Base-by-base conservation (phyloP, 1,140 invertebrate genomes). In the Homarus americanus region DNA sequence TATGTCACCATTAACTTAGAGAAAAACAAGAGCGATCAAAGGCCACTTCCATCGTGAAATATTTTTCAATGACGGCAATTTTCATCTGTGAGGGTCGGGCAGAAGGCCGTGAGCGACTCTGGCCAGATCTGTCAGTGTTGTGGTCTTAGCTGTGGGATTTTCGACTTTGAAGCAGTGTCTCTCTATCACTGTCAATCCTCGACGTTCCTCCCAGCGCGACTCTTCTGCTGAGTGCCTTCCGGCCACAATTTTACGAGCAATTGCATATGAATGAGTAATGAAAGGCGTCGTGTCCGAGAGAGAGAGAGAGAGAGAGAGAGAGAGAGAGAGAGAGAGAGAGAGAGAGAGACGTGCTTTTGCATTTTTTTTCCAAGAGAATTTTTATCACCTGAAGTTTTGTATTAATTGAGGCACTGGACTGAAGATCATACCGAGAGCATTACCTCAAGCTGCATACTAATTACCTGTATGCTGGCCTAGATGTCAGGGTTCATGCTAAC, bases 201-300 rank as follows among this genome's bases (percentile, higher is more conserved):
- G 2, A 34, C n/a, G 32, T 69, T 40, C 36, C 17, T 34, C 36
- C 63, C 63, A 9, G 28, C 63, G 58, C 58, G 63, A 83, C 82
- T 83, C 53, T 69, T 83, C 82, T 79, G 82, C 58, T 66, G 82
- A 83, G 82, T 83, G 82, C 63, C 82, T 83, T 83, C 82, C 82
- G 82, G 82, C 82, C 82, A 36, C 82, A 83, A 83, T 83, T 83
- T 83, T 83, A 83, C 82, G 82, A 83, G 82, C 82, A 83, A 83
- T 83, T 83, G 82, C 82, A 83, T 83, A 83, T 83, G 58, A 83
- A 83, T 83, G 82, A 83, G 82, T 83, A 83, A 83, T 83, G 82
- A 83, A 83, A 83, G 44, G 28, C 53, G 82, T 40, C 82, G 63
- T 66, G 58, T 83, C 28, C 34, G 76, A 87, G 53, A 34, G 86